These are phyloP conservation scores for Strigops habroptila DNA, from an alignment of 2,113 vertebrate species.

Conservation along the genomic window DNA sequence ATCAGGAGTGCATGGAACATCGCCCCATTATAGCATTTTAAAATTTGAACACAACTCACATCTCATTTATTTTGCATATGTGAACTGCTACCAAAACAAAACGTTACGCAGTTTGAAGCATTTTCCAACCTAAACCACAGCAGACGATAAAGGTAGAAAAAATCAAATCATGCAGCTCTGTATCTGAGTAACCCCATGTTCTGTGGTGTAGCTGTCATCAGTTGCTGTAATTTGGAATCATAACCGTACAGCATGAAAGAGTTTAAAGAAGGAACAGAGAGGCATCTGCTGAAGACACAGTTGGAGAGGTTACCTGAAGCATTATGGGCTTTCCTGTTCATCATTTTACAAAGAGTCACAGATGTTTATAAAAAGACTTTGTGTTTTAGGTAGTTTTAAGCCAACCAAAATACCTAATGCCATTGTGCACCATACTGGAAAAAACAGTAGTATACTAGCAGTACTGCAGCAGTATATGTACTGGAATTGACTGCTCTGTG, in stretches of 20 bases:
- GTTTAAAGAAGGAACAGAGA: background rate
- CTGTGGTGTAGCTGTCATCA: background rate
- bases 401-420: background rate
- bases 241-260: background rate
- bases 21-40: background rate
- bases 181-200: background rate
- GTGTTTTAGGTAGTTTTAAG: background rate
- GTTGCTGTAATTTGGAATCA: background rate
- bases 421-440: background rate
- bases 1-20: background rate
- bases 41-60: background rate
- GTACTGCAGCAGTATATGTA: background rate
- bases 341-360: background rate
- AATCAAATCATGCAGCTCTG: background rate
- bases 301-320: background rate
- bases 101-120: background rate
- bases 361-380: background rate
- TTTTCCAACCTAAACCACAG: background rate
- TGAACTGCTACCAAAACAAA: background rate
- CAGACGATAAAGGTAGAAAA: background rate
- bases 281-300: background rate
- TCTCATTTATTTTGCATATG: background rate
- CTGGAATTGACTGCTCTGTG: background rate
- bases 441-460: background rate
- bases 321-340: background rate